These are phyloP conservation scores for Sebastes elongatus DNA, from an alignment of 2,797 vertebrate genomes.

Conservation along the genomic window DNA sequence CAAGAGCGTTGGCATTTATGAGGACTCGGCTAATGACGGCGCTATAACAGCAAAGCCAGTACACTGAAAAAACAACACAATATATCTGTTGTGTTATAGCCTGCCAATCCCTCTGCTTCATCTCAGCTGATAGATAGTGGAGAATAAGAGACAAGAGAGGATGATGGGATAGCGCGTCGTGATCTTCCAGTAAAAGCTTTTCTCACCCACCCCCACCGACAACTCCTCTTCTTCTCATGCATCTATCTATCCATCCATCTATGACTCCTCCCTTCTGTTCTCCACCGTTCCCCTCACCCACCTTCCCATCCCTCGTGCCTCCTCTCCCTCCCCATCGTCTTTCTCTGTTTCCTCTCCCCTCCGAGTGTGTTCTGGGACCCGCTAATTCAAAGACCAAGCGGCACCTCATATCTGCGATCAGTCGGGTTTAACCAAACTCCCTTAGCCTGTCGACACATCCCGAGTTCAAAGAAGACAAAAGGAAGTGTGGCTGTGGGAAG, in stretches of 20 bases:
- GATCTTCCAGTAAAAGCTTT: constrained; percentile 17
- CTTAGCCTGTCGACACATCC: constrained; percentile 62
- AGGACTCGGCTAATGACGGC: constrained; percentile 12
- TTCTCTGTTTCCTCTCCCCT: neutral
- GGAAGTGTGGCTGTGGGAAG: constrained; percentile 54
- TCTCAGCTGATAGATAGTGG: neutral
- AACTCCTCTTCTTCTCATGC: neutral
- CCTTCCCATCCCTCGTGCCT: neutral
- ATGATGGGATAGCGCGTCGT: constrained; percentile 21
- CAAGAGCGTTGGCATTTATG: constrained; percentile 31
- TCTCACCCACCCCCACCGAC: neutral
- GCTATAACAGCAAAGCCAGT: neutral
- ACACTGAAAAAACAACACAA: neutral
- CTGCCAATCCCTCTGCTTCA: neutral
- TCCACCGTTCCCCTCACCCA: neutral
- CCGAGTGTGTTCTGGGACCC: constrained; percentile 27
- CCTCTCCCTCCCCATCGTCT: neutral
- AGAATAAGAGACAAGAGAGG: constrained; percentile 3
- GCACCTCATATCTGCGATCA: constrained; percentile 64
- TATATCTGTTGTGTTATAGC: neutral
- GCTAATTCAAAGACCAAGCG: constrained; percentile 70
- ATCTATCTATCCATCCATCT: neutral
- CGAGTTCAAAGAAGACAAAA: constrained; percentile 78
- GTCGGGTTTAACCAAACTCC: constrained; percentile 65
- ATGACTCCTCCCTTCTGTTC: neutral